Evolutionary conservation across 2,113 vertebrate genomes (phyloP), one percentile per base, ranked within the genome.

Genomic region (Desmodus rotundus): DNA sequence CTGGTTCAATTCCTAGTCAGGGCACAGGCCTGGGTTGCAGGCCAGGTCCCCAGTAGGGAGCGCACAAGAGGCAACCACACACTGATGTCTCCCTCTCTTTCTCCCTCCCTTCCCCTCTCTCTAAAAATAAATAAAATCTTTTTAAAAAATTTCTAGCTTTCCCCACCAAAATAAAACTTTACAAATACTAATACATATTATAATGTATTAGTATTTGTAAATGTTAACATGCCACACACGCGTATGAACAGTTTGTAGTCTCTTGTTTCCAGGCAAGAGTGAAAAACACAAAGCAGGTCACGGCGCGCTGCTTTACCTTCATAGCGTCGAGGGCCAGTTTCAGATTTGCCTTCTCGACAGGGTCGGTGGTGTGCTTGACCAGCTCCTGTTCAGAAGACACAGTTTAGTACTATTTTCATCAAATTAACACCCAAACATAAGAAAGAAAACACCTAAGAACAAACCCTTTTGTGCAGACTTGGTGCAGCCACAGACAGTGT

Each of bases 261-360:
- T 50, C 10, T 14, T 50, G 61, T 38, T 73, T 78, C 16, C 4
- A 56, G 58, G 50, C 38, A 84, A 78, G 43, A 89, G 73, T 7
- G n/a, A 31, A 36, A 89, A 82, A 41, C 2, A 15, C 1, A 15
- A n/a, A 36, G 36, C 76, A 28, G 6, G 52, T 6, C 7, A 70
- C 17, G 22, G 8, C 1, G 0, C 0, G 11, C 7, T 0, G 5
- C 33, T 91, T 98, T 97, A 99, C 99, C 99, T 99, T 99, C 99
- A 99, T 99, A 4, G 99, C 99, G 80, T 99, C 99, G 63, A 99
- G 98, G 0, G 99, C 99, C 81, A 97, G 97, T 81, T 99, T 99
- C n/a, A 99, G 98, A 96, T 99, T 99, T 12, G 97, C 98, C 97
- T 99, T 99, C 90, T 99, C 99, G 0, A 92, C 76, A 74, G 98